A percentile compares a stretch with the other conserved stretches of the same genome.
Conservation (phyloP, 2,888 invertebrate genomes). For the Teinopalpus imperialis region DNA sequence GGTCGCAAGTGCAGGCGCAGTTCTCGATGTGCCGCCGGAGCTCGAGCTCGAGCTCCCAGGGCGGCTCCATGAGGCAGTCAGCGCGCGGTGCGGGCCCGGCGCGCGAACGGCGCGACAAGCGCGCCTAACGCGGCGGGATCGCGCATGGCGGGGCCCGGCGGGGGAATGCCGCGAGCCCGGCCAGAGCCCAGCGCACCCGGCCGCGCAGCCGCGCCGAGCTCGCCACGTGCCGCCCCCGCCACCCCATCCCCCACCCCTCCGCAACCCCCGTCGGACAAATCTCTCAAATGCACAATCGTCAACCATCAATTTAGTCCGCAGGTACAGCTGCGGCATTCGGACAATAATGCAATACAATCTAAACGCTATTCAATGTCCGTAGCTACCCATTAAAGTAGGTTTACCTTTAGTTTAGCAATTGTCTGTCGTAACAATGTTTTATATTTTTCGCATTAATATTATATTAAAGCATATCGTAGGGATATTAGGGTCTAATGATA, state of each 20-base stretch:
- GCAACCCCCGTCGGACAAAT: slow-evolving; percentile 51
- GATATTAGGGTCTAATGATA: too few relatives aligned
- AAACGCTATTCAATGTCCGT: not conserved
- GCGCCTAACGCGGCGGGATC: slow-evolving; percentile 59
- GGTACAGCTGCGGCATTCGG: slow-evolving; percentile 23
- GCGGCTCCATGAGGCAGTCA: slow-evolving; percentile 76
- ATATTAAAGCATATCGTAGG: too few relatives aligned
- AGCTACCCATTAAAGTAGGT: not conserved
- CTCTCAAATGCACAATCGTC: slow-evolving; percentile 71
- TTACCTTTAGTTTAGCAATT: slow-evolving; percentile 15
- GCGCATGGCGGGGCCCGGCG: slow-evolving; percentile 64
- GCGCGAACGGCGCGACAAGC: slow-evolving; percentile 70
- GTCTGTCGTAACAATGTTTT: too few relatives aligned
- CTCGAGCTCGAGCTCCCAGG: slow-evolving; percentile 89
- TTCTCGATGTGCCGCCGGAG: slow-evolving; percentile 93
- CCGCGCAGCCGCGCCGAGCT: slow-evolving; percentile 62
- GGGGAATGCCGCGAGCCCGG: slow-evolving; percentile 66
- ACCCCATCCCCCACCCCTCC: slow-evolving; percentile 40
- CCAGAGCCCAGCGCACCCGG: slow-evolving; percentile 55
- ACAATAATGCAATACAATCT: slow-evolving; percentile 21
- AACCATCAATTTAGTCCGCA: slow-evolving; percentile 34
- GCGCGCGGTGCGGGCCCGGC: slow-evolving; percentile 66
- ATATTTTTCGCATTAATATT: too few relatives aligned
- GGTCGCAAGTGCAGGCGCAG: slow-evolving; percentile 95
- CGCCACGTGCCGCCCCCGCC: slow-evolving; percentile 44